Conservation (phyloP, 1,140 invertebrate species). For the Hyles vespertilio region DNA sequence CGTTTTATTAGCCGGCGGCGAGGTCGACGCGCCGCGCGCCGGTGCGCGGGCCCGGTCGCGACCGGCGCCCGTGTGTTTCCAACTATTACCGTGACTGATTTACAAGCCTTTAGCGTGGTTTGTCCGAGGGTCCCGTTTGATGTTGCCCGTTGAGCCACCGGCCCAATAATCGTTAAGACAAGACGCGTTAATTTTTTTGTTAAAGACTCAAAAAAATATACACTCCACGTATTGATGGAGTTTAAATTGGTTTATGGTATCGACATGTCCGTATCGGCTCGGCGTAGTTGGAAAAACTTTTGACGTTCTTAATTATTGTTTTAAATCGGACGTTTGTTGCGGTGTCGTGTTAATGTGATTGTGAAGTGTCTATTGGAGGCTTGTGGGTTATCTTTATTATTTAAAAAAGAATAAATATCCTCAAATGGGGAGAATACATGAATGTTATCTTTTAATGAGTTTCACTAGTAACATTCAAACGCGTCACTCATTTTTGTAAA, state of each 20-base stretch:
- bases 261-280: background rate
- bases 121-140: conserved; percentile 20
- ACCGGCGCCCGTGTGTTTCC: conserved; percentile 22
- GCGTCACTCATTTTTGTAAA: too few relatives aligned
- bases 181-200: conserved; percentile 30
- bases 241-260: conserved; percentile 24
- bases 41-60: conserved; percentile 5
- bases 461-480: too few relatives aligned
- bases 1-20: background rate
- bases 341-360: too few relatives aligned
- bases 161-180: conserved; percentile 49
- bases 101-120: conserved; percentile 33
- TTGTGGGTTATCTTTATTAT: too few relatives aligned
- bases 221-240: conserved; percentile 17
- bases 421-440: too few relatives aligned
- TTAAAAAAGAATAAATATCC: too few relatives aligned
- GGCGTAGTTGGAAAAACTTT: background rate
- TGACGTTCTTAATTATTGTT: too few relatives aligned
- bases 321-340: too few relatives aligned
- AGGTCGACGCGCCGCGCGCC: background rate
- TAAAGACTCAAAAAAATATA: conserved; percentile 17
- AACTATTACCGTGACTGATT: conserved; percentile 40
- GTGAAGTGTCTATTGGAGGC: too few relatives aligned
- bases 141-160: conserved; percentile 25
- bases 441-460: too few relatives aligned